Evolutionary conservation across 2,113 vertebrate species (phyloP).

Genomic region (Pachyramphus minor): DNA sequence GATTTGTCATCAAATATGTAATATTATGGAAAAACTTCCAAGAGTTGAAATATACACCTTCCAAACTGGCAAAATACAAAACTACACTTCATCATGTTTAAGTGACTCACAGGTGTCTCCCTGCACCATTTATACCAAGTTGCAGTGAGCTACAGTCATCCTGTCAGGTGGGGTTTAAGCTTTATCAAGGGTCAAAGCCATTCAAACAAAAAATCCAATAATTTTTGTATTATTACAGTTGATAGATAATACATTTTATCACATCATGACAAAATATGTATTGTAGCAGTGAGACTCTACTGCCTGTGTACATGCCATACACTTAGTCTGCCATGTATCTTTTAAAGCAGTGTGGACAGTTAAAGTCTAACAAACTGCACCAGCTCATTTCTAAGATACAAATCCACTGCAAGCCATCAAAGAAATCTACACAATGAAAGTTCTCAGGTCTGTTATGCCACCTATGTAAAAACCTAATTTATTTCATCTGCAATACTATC

Average conservation of each 20-base stretch:
- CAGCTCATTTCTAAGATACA: neutral
- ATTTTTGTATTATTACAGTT: neutral
- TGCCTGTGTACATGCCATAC: neutral
- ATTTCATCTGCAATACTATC: neutral
- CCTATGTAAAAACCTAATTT: neutral
- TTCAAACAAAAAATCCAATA: neutral
- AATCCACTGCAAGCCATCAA: neutral
- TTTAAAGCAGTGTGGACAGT: neutral
- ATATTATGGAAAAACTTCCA: conserved; percentile 37
- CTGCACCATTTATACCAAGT: neutral
- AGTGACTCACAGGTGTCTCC: neutral
- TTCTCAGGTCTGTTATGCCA: neutral
- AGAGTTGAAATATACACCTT: conserved; percentile 45
- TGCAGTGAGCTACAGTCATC: neutral
- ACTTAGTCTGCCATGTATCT: neutral
- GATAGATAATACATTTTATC: neutral
- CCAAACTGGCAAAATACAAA: conserved; percentile 34
- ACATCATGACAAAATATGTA: neutral
- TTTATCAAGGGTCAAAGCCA: neutral
- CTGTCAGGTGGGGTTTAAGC: neutral
- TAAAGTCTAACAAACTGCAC: neutral
- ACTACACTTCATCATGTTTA: conserved; percentile 57
- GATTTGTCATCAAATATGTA: conserved; percentile 59
- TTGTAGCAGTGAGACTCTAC: neutral
- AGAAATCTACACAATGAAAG: neutral